Base-by-base conservation (phyloP, 2,888 invertebrate species). In the Caenorhabditis sp. region DNA sequence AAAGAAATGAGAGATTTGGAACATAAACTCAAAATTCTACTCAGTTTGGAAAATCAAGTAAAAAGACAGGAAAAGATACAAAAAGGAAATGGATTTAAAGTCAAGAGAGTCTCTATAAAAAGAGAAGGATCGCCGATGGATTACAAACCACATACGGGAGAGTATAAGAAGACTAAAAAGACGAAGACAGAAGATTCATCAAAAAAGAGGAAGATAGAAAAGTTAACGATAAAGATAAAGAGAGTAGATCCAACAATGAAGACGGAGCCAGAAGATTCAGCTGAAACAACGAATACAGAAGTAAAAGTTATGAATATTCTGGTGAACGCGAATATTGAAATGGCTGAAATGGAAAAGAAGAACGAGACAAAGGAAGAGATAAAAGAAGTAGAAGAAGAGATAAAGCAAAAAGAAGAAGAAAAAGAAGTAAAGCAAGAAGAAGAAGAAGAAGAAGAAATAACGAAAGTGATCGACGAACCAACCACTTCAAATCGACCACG, bases 381-480 rank as follows among this genome's bases (percentile, higher is more conserved):
- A 17, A 50, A 14, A 14, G 7, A 50, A 4, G 17, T 50, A 50
- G 20, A 50, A 4, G 50, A 8, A 4, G 17, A 50, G 50, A 50
- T 5, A 50, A 53, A 53, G 12, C 5, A 65, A 70, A 61, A 71
- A 65, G 53, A 67, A 67, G 20, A 20, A 63, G 25, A 1, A 49
- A 23, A 71, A 71, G 23, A 52, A 38, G n/a, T 10, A n/a, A 14
- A 65, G 56, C 10, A 69, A 7, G 20, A 3, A 20, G 36, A 56
- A 8, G 62, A 59, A 17, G 23, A 61, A 21, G n/a, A n/a, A n/a
- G n/a, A n/a, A n/a, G n/a, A n/a, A n/a, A n/a, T n/a, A n/a, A n/a
- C n/a, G n/a, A n/a, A n/a, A n/a, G n/a, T n/a, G n/a, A n/a, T 10
- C 17, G 57, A 52, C 10, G 49, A n/a, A 53, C 21, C 53, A 2